Evolutionary conservation across 2,797 vertebrate species (phyloP).

Genomic region (Amblyopsis hoosieri): DNA sequence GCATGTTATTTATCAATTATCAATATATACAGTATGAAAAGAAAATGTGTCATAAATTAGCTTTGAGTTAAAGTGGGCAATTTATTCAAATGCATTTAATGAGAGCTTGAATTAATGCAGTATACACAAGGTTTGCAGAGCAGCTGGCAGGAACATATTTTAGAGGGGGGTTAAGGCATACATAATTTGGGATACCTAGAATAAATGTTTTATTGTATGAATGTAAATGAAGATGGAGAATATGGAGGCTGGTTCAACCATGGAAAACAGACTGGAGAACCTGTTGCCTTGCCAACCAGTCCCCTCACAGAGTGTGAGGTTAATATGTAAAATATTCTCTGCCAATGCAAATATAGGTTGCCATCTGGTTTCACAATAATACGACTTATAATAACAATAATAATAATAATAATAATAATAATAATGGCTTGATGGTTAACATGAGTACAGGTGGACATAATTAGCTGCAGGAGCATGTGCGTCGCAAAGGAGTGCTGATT

Average conservation of each 20-base stretch:
- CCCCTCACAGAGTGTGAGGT: slow-evolving; percentile 63
- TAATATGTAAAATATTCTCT: slow-evolving; percentile 67
- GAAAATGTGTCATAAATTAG: too few relatives aligned
- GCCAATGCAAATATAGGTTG: slow-evolving; percentile 73
- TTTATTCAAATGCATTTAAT: too few relatives aligned
- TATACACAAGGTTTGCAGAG: slow-evolving; percentile 2
- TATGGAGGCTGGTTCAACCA: slow-evolving; percentile 64
- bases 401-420: slow-evolving; percentile 6
- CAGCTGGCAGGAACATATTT: not conserved
- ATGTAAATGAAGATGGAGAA: slow-evolving; percentile 40
- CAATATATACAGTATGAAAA: too few relatives aligned
- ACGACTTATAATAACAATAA: slow-evolving; percentile 39
- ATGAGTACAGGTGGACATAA: too few relatives aligned
- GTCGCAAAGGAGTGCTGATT: too few relatives aligned
- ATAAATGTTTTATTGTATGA: slow-evolving; percentile 26
- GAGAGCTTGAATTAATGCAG: too few relatives aligned
- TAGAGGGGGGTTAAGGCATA: slow-evolving; percentile 15
- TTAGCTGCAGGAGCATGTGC: too few relatives aligned
- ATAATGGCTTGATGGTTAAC: too few relatives aligned
- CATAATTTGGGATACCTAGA: slow-evolving; percentile 6
- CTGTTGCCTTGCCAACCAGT: slow-evolving; percentile 77
- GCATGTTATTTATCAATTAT: too few relatives aligned
- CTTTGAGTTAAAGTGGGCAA: too few relatives aligned
- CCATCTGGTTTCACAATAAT: slow-evolving; percentile 71
- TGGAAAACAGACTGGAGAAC: slow-evolving; percentile 69